Evolutionary conservation across 2,113 vertebrate genomes (phyloP).

Genomic region (Oriolus oriolus): DNA sequence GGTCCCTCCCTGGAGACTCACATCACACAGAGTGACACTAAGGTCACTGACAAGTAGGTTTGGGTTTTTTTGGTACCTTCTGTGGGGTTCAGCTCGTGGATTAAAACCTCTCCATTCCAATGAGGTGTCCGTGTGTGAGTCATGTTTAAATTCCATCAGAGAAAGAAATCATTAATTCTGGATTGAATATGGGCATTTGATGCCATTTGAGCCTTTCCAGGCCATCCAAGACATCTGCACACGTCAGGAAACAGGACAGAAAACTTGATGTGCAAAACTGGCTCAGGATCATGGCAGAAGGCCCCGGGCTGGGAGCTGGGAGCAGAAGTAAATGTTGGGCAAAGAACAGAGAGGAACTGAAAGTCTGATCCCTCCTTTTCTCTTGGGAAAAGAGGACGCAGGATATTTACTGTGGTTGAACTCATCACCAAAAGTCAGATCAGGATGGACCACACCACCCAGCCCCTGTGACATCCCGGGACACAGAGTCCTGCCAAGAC

Average conservation of each 20-base stretch:
- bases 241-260: neutral
- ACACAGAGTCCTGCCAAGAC: neutral
- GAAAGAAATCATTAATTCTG: neutral
- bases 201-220: neutral
- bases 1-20: neutral
- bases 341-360: neutral
- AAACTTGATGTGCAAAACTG: neutral
- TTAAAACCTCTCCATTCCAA: neutral
- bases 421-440: neutral
- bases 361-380: neutral
- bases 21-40: neutral
- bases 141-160: neutral
- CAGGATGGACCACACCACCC: neutral
- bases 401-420: neutral
- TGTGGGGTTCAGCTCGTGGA: neutral
- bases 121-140: accelerated
- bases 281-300: neutral
- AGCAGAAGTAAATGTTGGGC: neutral
- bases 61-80: neutral
- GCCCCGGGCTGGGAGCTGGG: neutral
- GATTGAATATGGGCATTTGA: neutral
- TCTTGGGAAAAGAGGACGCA: neutral
- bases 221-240: neutral
- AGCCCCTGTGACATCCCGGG: neutral
- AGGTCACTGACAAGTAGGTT: neutral